A percentile compares a stretch with the other conserved stretches of the same genome.
Evolutionary conservation across 1,140 invertebrate genomes (phyloP).

Genomic region (Trachelipus rathkii): DNA sequence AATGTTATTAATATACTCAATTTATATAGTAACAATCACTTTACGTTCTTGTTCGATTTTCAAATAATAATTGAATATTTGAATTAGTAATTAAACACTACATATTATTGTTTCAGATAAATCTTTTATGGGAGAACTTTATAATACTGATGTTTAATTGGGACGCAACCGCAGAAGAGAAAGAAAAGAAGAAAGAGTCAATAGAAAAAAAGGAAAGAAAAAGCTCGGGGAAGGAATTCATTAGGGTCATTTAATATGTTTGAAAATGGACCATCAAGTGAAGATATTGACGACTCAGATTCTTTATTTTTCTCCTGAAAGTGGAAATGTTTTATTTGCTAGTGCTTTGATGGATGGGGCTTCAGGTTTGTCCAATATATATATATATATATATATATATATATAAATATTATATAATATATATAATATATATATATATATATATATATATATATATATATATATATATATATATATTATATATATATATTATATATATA

Average conservation of each 20-base stretch:
- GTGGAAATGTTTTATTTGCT: constrained; percentile 93
- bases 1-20: too few species aligned
- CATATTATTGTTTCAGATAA: constrained; percentile 58
- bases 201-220: neutral
- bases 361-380: constrained; percentile 56
- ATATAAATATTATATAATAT: too few species aligned
- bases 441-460: neutral
- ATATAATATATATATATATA: too few species aligned
- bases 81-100: too few species aligned
- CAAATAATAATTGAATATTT: too few species aligned
- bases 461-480: constrained; percentile 6
- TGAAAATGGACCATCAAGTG: constrained; percentile 73
- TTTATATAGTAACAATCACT: too few species aligned
- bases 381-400: neutral
- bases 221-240: constrained; percentile 43
- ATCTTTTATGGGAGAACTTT: constrained; percentile 86
- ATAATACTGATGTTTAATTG: constrained; percentile 62
- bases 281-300: constrained; percentile 80
- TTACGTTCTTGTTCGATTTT: too few species aligned
- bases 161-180: constrained; percentile 49
- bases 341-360: constrained; percentile 98
- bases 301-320: constrained; percentile 87
- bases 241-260: constrained; percentile 49
- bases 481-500: too few species aligned
- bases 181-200: constrained; percentile 48